Evolutionary conservation across 2,797 vertebrate species (phyloP), one percentile per base, ranked within the genome.

Genomic region (Epinephelus malabaricus): DNA sequence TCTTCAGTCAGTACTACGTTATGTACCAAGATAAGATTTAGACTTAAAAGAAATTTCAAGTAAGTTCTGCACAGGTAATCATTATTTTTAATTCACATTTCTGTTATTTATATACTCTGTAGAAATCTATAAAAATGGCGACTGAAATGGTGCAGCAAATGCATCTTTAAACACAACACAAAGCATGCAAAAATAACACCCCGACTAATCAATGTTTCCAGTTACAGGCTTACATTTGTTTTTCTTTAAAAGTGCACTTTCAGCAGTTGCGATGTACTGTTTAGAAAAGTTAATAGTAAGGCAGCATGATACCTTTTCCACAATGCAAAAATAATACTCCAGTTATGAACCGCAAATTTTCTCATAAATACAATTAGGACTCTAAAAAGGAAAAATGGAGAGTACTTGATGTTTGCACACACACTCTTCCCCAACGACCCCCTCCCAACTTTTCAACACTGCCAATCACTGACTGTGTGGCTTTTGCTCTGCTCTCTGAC

Each of bases 31-130:
- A 80, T 55, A 84, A 58, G 60, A 86, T 86, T 83, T 78, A 81
- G 78, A 76, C 53, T 81, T 65, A 76, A 85, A 89, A 81, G 40
- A 60, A 27, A 67, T 82, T 94, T 95, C 93, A 94, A 95, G 94
- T 94, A 94, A 71, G 72, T 90, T 92, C 77, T 85, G 79, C 80
- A 89, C 68, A 89, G 66, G 76, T 71, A 61, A 67, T 79, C 51
- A 81, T 88, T 56, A 67, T 65, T 80, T 84, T 81, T 84, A 91
- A 59, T 89, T 93, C 90, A 94, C 90, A 93, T 88, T 91, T 81
- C 34, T 82, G 69, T 87, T 85, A 89, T 72, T 83, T 69, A 87
- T 78, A 82, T 59, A 81, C 27, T 88, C 75, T 83, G 76, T 82
- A 89, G 65, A 89, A 86, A 81, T 91, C 43, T 86, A 63, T 86